Evolutionary conservation across 2,113 vertebrate species (phyloP).

Genomic region (Pseudorasbora parva): DNA sequence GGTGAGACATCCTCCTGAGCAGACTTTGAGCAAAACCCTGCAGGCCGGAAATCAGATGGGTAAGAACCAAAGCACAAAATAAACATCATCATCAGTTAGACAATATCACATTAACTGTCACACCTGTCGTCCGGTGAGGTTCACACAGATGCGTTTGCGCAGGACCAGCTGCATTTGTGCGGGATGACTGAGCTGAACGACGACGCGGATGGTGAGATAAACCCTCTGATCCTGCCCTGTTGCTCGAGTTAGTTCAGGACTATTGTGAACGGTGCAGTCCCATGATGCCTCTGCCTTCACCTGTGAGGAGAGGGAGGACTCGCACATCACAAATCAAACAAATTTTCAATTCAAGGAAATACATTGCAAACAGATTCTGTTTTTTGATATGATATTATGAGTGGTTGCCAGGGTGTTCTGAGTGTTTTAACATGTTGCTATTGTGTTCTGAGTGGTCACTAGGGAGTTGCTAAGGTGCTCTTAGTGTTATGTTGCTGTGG

Average conservation of each 20-base stretch:
- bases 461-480: too few species aligned
- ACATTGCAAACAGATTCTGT: too few species aligned
- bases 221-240: conserved; percentile 84
- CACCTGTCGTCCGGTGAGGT: conserved; percentile 85
- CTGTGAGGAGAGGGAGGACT: conserved; percentile 66
- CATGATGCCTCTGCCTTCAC: conserved; percentile 93
- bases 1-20: conserved; percentile 88
- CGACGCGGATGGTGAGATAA: conserved; percentile 85
- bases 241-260: conserved; percentile 88
- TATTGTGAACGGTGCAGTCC: conserved; percentile 92
- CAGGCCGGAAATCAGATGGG: conserved; percentile 5
- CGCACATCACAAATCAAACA: too few species aligned
- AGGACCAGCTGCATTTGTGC: conserved; percentile 92
- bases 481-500: too few species aligned
- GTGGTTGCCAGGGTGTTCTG: too few species aligned
- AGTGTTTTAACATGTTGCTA: too few species aligned
- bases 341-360: too few species aligned
- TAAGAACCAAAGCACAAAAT: neutral
- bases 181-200: conserved; percentile 93
- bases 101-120: neutral
- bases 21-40: conserved; percentile 96
- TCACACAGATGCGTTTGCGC: conserved; percentile 92
- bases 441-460: too few species aligned
- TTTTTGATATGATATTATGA: too few species aligned
- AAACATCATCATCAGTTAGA: neutral